Base-by-base conservation (phyloP, 1,140 invertebrate genomes). In the Drosophila malerkotliana region DNA sequence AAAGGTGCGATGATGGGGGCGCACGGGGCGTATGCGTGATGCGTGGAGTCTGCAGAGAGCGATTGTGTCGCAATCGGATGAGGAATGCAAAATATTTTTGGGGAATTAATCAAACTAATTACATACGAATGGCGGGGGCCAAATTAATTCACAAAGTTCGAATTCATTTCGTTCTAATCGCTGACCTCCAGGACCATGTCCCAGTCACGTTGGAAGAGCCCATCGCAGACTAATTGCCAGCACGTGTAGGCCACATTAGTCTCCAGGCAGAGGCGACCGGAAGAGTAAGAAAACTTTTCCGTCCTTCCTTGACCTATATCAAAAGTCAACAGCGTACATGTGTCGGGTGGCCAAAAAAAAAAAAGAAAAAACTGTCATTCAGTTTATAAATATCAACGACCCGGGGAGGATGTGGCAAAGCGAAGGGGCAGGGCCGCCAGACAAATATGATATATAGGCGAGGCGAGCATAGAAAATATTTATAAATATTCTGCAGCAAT, bases 401-500 rank as follows among this genome's bases (percentile, higher is more conserved):
- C 26, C 37, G 48, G 14, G 52, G 52, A 32, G 26, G 28, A 30
- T 10, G 49, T 4, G 49, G 28, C n/a, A 3, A 14, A 18, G 63
- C 9, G 15, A 12, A 14, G 24, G 18, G 18, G 28, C 28, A 21
- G 28, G 47, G 10, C 26, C 12, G 12, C 2, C 14, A 1, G 14
- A 39, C 15, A 54, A 72, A 48, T 60, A 55, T 69, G 60, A 63
- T 74, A 48, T 73, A 67, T 67, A 8, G 59, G 59, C 59, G 14
- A 63, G 62, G 52, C 58, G 51, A 30, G 49, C 61, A 44, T 49
- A 15, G 60, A 34, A 55, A 66, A 76, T 75, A 76, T 76, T 55
- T 76, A 75, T 75, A 76, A 76, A 76, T 59, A 68, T 76, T 76
- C 49, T 76, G 72, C 72, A 67, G 48, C 60, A 66, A 18, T 75